Conservation (phyloP, 1,140 invertebrate species). For the Drosophila tristis region DNA sequence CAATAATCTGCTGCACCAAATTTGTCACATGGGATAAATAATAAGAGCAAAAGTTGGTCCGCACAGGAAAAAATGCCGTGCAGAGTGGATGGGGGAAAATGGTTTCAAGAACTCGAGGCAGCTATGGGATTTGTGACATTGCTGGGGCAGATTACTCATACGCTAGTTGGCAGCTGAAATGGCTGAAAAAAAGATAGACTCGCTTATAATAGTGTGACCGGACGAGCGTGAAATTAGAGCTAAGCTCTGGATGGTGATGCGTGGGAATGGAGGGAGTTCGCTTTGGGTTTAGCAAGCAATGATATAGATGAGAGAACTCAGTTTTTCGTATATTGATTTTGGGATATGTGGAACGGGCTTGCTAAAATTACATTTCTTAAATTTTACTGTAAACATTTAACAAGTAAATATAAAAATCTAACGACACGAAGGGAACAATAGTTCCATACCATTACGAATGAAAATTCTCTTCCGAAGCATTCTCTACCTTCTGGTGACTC, state of each 20-base stretch:
- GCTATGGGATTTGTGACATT: conserved; percentile 47
- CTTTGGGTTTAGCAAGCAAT: conserved; percentile 4
- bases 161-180: conserved; percentile 37
- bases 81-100: background rate
- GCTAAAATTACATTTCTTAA: no score
- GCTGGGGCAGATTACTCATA: conserved; percentile 66
- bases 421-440: no score
- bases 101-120: background rate
- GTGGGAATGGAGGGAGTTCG: conserved; percentile 12
- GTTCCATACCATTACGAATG: no score
- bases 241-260: conserved; percentile 34
- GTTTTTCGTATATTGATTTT: no score
- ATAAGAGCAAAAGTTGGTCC: conserved; percentile 68
- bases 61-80: conserved; percentile 30
- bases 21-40: conserved; percentile 83
- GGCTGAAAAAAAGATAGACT: conserved; percentile 13
- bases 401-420: no score
- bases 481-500: no score
- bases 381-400: no score
- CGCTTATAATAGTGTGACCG: conserved; percentile 46
- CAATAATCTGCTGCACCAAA: conserved; percentile 76
- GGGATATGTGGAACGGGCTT: no score
- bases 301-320: background rate
- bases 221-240: conserved; percentile 70
- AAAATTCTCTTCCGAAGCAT: no score